Evolutionary conservation across 1,140 invertebrate species (phyloP), one percentile per base, ranked within the genome.

Genomic region (Ostrea edulis): DNA sequence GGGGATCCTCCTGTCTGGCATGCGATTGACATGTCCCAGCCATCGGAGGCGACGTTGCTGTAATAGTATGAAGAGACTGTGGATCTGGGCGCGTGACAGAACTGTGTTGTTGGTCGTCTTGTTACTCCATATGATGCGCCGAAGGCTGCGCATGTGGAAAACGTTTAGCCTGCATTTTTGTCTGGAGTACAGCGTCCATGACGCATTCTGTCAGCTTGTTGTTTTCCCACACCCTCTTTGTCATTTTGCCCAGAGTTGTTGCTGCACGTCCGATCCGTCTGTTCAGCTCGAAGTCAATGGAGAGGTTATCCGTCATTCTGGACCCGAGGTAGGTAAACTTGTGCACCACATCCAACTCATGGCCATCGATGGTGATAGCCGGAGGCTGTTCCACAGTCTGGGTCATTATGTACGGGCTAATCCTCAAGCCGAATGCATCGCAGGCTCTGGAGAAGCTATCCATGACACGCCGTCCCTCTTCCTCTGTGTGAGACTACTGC

Each of bases 401-500:
- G 62, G 51, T 55, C 87, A 88, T 58, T n/a, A 88, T 44, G 87
- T 92, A 90, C 77, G 77, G 71, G 83, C 89, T 91, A 55, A 77
- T 91, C 22, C 52, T 90, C 82, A 25, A 84, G 22, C 89, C 54
- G 82, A 90, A 91, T 7, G 82, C 53, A 4, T 89, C 20, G 86
- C 91, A 91, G 5, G 90, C 71, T n/a, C 86, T 4, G 3, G 86
- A 86, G 84, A 91, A 91, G 51, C 29, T 82, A 85, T 90, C 86
- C 86, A 89, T 86, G 11, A 88, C 71, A 35, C 84, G 68, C 62
- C 90, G 90, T 52, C 90, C 86, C 20, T 82, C 82, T 86, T 84
- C 22, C 55, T 90, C 14, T n/a, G 5, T 22, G 68, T 89, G 85
- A 52, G 84, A 55, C 14, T n/a, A n/a, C 86, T 0, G 35, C 71